A percentile compares a stretch with the other conserved stretches of the same genome.
Conservation (phyloP, 2,797 vertebrate genomes). For the Limnodromus scolopaceus region DNA sequence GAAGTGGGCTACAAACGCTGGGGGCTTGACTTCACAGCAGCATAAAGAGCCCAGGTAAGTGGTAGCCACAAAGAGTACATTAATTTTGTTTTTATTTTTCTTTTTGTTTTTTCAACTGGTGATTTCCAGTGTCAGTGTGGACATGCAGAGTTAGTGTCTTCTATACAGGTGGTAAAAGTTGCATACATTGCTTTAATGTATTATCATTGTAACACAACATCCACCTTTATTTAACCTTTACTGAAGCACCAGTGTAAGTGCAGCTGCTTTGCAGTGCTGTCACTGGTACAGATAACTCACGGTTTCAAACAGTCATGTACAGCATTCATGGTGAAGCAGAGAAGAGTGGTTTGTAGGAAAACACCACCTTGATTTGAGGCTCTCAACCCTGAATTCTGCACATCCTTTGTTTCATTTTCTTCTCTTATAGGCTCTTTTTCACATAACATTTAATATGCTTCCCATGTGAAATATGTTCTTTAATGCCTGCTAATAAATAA, state of each 20-base stretch:
- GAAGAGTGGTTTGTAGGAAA: background rate
- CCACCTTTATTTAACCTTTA: constrained; percentile 27
- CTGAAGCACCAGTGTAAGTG: background rate
- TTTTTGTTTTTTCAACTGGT: background rate
- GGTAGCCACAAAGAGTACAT: background rate
- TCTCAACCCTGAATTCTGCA: background rate
- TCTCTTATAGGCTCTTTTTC: background rate
- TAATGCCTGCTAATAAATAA: constrained; percentile 9
- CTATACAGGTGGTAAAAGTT: constrained; percentile 25
- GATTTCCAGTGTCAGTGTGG: constrained; percentile 42
- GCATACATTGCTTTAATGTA: constrained; percentile 15
- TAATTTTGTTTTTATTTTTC: background rate
- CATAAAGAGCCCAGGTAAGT: background rate
- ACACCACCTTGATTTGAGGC: background rate
- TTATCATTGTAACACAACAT: background rate
- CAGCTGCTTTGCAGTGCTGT: constrained; percentile 38
- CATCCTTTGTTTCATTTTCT: background rate
- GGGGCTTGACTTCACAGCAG: background rate
- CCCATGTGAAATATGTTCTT: background rate
- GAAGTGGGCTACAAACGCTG: background rate
- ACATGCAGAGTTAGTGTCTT: constrained; percentile 69
- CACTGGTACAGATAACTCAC: constrained; percentile 65
- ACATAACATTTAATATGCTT: background rate
- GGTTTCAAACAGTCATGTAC: background rate
- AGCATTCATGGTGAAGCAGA: background rate